Base-by-base conservation (phyloP, 2,113 vertebrate genomes). In the Forbesichthys agassizii region DNA sequence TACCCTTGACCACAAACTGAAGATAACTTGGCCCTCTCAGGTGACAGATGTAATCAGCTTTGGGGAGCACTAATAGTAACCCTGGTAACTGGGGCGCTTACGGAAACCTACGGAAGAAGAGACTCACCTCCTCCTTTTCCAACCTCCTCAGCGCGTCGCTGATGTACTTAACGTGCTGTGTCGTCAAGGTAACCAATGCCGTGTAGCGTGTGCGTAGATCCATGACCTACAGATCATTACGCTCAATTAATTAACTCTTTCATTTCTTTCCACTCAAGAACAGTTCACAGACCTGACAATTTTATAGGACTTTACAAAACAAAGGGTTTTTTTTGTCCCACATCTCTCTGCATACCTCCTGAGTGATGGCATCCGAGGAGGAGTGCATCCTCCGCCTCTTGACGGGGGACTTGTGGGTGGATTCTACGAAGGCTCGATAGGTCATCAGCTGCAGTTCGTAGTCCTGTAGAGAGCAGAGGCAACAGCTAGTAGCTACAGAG, bases 371-470 rank as follows among this genome's bases (percentile, higher is more conserved):
- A 14, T 99, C 98, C 0, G 97, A 98, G 59, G 96, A 98, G 7
- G 97, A 99, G 64, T 94, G 92, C 90, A 98, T 94, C 67, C 96
- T 92, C 62, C 96, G 94, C 79, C 96, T 95, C 74, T 98, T 98
- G 77, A 95, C 92, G 2, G 95, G 90, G 0, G 95, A 96, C 84
- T 98, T 99, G 86, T 98, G 96, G 56, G 94, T 96, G 0, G 98
- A 97, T 80, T 99, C 97, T 1, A 99, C 96, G 1, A 97, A 98
- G 1, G 96, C 96, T 84, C 95, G 89, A 86, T 96, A 99, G 0
- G 98, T 98, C 98, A 99, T 99, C 71, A 99, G 93, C 83, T 99
- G 97, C 48, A 99, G 82, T 79, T 99, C 98, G 1, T 98, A 99
- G 78, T 99, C 96, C 98, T 99, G 60, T 16, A 59, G 10, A 42